Base-by-base conservation (phyloP, 2,113 vertebrate genomes). In the Oryzias celebensis region DNA sequence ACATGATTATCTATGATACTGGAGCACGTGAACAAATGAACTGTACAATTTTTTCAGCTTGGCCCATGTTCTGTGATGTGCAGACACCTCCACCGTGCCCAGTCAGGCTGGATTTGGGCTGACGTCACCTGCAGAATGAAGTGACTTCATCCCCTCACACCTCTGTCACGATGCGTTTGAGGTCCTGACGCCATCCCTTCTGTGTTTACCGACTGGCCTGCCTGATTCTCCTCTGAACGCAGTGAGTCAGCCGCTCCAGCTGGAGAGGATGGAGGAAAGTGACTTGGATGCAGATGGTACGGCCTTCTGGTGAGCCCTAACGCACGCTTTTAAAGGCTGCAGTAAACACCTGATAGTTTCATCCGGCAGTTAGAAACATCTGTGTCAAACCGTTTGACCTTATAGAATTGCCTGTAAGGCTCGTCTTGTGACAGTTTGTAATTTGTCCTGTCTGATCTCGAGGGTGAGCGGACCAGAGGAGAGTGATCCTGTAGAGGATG, bases 191-290 rank as follows among this genome's bases (percentile, higher is more conserved):
- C 62, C 75, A 66, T 70, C 41, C 53, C 49, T 7, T 46, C 66
- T 22, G 54, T 52, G 69, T 75, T 71, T 78, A 67, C 54, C 57
- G 68, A 42, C 65, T 14, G 24, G 44, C 56, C 62, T 54, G 66
- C 58, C 76, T 15, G 56, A 75, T 64, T 46, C 62, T 63, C 64
- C 68, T 69, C 71, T 63, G 57, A 80, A 80, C 75, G 14, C 0
- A 13, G 65, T 73, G 80, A 87, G 78, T 85, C 80, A 83, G 80
- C 63, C 7, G 5, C 72, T 69, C 62, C 65, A 49, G 65, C 72
- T 71, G 53, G 13, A 53, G n/a, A 10, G 47, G 16, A 54, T 17
- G 18, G 52, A 36, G 7, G 13, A 15, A 13, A 63, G 43, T 16
- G 44, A 52, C 43, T 48, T 7, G 45, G 58, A 58, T 36, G 20